phyloP scores from a whole-genome alignment of 2,888 invertebrate genomes.

The Melanotus villosus region DNA sequence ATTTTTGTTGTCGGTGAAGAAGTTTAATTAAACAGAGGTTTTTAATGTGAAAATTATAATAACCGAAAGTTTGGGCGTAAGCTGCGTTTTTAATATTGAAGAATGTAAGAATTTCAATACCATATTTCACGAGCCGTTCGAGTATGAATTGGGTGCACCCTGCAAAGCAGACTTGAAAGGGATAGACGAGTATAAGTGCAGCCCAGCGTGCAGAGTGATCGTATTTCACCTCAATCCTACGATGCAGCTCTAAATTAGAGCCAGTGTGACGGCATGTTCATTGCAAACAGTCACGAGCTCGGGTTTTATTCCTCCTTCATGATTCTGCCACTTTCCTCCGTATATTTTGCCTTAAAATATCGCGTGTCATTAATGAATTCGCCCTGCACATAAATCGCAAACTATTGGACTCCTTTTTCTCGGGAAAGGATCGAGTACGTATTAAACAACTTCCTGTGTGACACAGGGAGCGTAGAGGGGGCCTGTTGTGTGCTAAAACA shows the following conservation, averaged over 20 bases:
- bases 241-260: constrained; percentile 52
- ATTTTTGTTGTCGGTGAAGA: no score
- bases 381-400: constrained; percentile 17
- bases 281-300: constrained; percentile 53
- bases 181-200: constrained; percentile 39
- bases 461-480: not conserved
- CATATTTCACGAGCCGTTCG: not conserved
- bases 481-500: constrained; percentile 10
- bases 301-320: constrained; percentile 43
- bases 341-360: constrained; percentile 21
- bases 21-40: no score
- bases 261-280: constrained; percentile 51
- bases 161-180: constrained; percentile 3
- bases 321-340: constrained; percentile 35
- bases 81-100: no score
- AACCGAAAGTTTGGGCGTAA: no score
- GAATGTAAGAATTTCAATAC: not conserved
- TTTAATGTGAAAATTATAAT: no score
- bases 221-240: constrained; percentile 52
- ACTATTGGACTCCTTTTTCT: no score
- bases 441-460: no score
- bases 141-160: constrained; percentile 10
- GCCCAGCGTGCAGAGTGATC: constrained; percentile 51
- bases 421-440: no score
- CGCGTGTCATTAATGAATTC: constrained; percentile 27